phyloP scores from a whole-genome alignment of 2,888 invertebrate genomes.

The Metopia argyrocephala region DNA sequence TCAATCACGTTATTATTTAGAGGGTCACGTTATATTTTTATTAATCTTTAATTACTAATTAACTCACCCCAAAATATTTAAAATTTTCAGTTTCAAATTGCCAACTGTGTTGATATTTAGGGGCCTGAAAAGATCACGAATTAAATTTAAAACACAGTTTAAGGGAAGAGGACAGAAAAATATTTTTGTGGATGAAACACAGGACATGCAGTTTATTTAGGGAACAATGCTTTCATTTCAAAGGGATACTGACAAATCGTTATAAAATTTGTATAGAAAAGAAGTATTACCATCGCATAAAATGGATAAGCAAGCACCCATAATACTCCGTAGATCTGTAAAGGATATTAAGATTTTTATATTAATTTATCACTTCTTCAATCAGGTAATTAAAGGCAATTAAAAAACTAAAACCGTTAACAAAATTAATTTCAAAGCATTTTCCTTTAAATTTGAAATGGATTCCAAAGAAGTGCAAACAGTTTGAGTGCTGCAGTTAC shows the following conservation, averaged over 20 bases:
- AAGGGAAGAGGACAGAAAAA: neutral
- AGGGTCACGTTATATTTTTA: too few relatives aligned
- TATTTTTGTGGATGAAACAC: too few relatives aligned
- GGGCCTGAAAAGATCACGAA: conserved; percentile 26
- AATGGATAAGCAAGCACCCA: neutral
- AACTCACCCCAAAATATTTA: conserved; percentile 23
- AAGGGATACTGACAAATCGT: too few relatives aligned
- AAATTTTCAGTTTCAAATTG: conserved; percentile 13
- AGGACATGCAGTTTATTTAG: neutral
- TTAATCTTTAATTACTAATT: too few relatives aligned
- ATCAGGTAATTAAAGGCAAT: neutral
- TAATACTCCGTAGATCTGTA: neutral
- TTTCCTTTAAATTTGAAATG: too few relatives aligned
- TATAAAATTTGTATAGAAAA: neutral
- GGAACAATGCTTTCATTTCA: too few relatives aligned
- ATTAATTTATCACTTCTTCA: neutral
- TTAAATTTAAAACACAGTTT: neutral
- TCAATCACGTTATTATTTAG: too few relatives aligned
- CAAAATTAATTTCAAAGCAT: too few relatives aligned
- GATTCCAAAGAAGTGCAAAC: neutral
- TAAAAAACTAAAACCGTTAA: neutral
- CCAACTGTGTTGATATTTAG: conserved; percentile 6
- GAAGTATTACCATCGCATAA: neutral
- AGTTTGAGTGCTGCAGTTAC: too few relatives aligned
- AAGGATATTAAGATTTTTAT: neutral